Conservation (phyloP, 1,140 invertebrate genomes). For the Drosophila parvula region DNA sequence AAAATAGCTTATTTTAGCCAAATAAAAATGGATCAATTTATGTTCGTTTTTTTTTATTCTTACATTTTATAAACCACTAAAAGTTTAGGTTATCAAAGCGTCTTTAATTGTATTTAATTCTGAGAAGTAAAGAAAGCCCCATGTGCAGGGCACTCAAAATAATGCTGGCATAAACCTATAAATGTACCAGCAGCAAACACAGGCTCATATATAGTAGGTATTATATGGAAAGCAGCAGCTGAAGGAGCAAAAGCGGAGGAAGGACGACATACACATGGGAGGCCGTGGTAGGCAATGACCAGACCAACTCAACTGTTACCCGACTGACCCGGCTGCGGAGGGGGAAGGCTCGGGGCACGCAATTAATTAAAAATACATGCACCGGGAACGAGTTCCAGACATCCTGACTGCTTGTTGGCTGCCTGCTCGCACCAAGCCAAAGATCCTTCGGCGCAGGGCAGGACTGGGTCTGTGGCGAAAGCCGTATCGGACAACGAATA, state of each 20-base stretch:
- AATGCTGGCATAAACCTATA: conserved; percentile 40
- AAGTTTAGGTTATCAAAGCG: no score
- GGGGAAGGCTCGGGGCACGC: conserved; percentile 46
- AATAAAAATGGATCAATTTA: no score
- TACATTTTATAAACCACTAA: no score
- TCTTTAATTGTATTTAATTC: no score
- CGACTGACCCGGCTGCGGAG: conserved; percentile 10
- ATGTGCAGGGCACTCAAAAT: conserved; percentile 14
- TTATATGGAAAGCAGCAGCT: conserved; percentile 5
- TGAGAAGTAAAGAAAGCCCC: background rate
- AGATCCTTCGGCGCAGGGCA: conserved; percentile 31
- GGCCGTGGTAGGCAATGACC: conserved; percentile 41
- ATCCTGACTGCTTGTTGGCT: conserved; percentile 24
- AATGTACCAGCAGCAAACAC: conserved; percentile 15
- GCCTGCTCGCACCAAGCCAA: conserved; percentile 26
- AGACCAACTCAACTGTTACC: conserved; percentile 26
- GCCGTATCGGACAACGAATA: conserved; percentile 27
- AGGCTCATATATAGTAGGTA: background rate
- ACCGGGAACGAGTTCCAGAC: conserved; percentile 67
- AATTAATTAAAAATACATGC: conserved; percentile 82
- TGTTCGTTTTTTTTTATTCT: no score
- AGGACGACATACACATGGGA: conserved; percentile 38
- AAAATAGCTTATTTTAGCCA: no score
- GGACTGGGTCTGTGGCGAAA: conserved; percentile 20
- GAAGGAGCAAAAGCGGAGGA: conserved; percentile 6